A percentile compares a stretch with the other conserved stretches of the same genome.
These are phyloP conservation scores for Ariolimax columbianus DNA, from an alignment of 2,888 invertebrate species.

Conservation along the genomic window DNA sequence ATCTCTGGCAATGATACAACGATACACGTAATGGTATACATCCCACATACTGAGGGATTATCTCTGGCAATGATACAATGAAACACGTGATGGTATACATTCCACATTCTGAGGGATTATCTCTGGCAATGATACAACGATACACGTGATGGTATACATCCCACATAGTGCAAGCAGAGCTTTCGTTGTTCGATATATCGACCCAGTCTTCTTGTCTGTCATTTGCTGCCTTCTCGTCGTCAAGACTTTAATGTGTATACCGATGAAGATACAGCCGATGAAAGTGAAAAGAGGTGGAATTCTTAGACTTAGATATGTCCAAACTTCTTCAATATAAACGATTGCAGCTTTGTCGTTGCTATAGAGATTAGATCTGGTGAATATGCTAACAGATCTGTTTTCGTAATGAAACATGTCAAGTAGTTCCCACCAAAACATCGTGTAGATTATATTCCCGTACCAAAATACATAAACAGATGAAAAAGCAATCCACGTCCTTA, in stretches of 20 bases:
- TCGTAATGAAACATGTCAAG: not conserved
- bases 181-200: slow-evolving; percentile 25
- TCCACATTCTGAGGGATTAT: too few relatives aligned
- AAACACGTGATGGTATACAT: too few relatives aligned
- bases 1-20: too few relatives aligned
- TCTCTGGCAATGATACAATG: too few relatives aligned
- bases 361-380: not conserved
- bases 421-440: slow-evolving; percentile 11
- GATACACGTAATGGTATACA: too few relatives aligned
- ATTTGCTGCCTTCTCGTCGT: not conserved
- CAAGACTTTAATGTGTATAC: slow-evolving; percentile 7
- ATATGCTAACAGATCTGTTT: slow-evolving; percentile 5
- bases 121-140: not conserved
- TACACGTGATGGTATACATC: slow-evolving; percentile 18
- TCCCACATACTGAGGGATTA: too few relatives aligned
- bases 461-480: not conserved
- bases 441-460: not conserved
- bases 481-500: not conserved
- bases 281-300: slow-evolving; percentile 25
- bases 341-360: not conserved
- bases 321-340: not conserved
- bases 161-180: slow-evolving; percentile 32
- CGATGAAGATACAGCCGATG: slow-evolving; percentile 28
- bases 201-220: not conserved
- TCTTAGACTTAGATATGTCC: not conserved